A percentile compares a stretch with the other conserved stretches of the same genome.
Conservation (phyloP, 2,797 vertebrate genomes). For the Choloepus didactylus region DNA sequence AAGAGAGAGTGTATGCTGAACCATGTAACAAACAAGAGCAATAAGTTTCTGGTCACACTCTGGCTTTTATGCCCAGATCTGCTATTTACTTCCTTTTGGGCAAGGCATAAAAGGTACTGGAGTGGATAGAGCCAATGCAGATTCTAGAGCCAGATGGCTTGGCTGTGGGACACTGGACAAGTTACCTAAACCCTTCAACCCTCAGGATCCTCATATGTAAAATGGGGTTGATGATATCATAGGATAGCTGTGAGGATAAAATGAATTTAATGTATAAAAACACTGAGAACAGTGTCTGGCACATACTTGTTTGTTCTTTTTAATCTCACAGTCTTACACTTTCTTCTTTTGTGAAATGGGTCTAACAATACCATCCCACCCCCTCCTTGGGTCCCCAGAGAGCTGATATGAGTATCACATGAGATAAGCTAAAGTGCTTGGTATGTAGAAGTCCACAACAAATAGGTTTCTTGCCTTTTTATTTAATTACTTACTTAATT, state of each 20-base stretch:
- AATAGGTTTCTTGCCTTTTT: background rate
- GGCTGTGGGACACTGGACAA: background rate
- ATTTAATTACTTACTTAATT: background rate
- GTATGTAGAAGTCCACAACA: background rate
- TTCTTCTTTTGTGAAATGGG: background rate
- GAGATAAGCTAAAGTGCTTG: background rate
- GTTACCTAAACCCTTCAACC: background rate
- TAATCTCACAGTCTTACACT: background rate
- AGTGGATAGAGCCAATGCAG: background rate
- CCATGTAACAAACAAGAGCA: background rate
- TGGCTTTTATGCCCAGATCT: background rate
- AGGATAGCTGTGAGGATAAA: background rate
- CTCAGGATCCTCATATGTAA: background rate
- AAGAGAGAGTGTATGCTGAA: background rate
- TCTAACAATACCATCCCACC: background rate
- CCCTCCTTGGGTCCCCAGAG: background rate
- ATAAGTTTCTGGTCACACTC: background rate
- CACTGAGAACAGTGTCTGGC: background rate
- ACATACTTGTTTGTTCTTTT: background rate
- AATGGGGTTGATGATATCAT: background rate
- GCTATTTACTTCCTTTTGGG: background rate
- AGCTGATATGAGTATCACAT: background rate
- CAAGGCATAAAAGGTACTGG: background rate
- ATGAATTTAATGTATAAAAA: background rate
- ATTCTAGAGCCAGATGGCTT: background rate